These are phyloP conservation scores for Apolygus lucorum DNA, from an alignment of 1,140 invertebrate species.

Conservation along the genomic window DNA sequence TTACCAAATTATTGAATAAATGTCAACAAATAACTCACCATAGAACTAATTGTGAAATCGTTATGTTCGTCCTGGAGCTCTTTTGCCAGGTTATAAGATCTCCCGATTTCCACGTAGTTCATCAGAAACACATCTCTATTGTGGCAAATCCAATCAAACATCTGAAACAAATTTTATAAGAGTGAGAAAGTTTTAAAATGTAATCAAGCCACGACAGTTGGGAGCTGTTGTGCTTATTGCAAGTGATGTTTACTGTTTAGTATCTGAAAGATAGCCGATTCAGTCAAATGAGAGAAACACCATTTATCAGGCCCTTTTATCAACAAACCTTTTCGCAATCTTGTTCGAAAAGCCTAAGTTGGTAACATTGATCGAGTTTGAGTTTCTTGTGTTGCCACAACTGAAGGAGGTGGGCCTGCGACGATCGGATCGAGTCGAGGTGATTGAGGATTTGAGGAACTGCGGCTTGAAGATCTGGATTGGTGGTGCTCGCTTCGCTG, in stretches of 20 bases:
- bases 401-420: slow-evolving; percentile 82
- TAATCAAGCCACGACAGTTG: no score
- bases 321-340: slow-evolving; percentile 96
- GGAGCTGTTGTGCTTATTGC: no score
- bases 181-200: no score
- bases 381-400: slow-evolving; percentile 89
- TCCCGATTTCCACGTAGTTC: slow-evolving; percentile 93
- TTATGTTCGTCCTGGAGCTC: slow-evolving; percentile 91
- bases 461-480: slow-evolving; percentile 59
- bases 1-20: slow-evolving; percentile 16
- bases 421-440: slow-evolving; percentile 72
- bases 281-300: no score
- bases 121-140: slow-evolving; percentile 89
- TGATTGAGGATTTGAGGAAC: slow-evolving; percentile 62
- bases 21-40: slow-evolving; percentile 47
- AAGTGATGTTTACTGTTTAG: no score
- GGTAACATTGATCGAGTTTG: slow-evolving; percentile 90
- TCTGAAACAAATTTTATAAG: slow-evolving; percentile 47
- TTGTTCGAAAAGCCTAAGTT: slow-evolving; percentile 89
- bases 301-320: no score
- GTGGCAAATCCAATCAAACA: slow-evolving; percentile 96
- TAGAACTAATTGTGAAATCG: slow-evolving; percentile 86
- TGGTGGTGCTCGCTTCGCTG: slow-evolving; percentile 50
- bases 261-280: no score
- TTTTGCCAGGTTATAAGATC: slow-evolving; percentile 84